Percentiles rank a stretch among this genome's conserved stretches.
phyloP scores from a whole-genome alignment of 2,113 vertebrate species.

The Tragelaphus imberbis region DNA sequence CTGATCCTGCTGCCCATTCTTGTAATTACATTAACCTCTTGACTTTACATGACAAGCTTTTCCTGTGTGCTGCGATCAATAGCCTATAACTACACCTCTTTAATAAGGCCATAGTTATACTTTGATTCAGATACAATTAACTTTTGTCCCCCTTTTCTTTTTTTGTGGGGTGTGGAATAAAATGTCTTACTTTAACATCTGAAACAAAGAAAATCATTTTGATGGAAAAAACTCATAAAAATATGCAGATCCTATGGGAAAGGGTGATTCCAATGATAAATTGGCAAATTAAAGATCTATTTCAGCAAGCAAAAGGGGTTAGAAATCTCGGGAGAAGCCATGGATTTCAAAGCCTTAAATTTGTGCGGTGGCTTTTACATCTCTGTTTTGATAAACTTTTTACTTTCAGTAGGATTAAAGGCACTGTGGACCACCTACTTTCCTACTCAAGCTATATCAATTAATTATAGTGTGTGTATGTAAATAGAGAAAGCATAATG shows the following conservation, averaged over 20 bases:
- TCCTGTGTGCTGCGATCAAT: conserved; percentile 86
- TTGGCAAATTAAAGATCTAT: not conserved
- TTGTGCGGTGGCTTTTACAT: not conserved
- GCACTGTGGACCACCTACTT: not conserved
- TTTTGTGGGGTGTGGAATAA: conserved; percentile 58
- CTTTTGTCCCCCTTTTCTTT: conserved; percentile 74
- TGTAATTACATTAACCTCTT: conserved; percentile 91
- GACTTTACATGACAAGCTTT: conserved; percentile 88
- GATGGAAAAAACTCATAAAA: conserved; percentile 50
- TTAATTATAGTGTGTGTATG: not conserved
- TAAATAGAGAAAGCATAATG: conserved; percentile 13
- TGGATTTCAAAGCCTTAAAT: conserved; percentile 18
- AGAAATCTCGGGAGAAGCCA: not conserved
- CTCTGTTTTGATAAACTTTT: conserved; percentile 15
- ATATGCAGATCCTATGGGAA: conserved; percentile 44
- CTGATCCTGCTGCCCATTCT: conserved; percentile 85
- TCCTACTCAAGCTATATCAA: not conserved
- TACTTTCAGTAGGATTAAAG: conserved; percentile 21
- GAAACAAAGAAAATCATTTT: conserved; percentile 62
- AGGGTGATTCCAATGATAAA: conserved; percentile 36
- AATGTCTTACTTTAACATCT: conserved; percentile 49
- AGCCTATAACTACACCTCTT: conserved; percentile 85
- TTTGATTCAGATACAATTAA: conserved; percentile 85
- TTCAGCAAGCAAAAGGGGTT: conserved; percentile 24
- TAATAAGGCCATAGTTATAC: conserved; percentile 81